Percentiles rank a stretch among this genome's conserved stretches.
These are phyloP conservation scores for Melanaphis sacchari DNA, from an alignment of 1,140 invertebrate species.

Conservation along the genomic window DNA sequence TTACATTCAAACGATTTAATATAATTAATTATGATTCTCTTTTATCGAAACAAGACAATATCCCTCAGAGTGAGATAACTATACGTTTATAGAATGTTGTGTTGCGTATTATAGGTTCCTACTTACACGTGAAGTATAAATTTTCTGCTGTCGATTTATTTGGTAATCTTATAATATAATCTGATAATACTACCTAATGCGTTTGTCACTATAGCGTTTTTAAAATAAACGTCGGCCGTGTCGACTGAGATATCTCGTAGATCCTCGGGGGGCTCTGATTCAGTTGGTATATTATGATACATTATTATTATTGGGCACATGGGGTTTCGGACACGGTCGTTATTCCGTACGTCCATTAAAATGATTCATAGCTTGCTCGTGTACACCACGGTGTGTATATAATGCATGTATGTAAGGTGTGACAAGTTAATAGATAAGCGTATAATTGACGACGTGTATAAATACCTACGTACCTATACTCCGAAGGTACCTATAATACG, in stretches of 20 bases:
- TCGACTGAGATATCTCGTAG: neutral
- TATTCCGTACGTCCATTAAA: constrained; percentile 17
- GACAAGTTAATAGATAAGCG: constrained; percentile 53
- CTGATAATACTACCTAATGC: neutral
- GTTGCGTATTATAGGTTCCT: neutral
- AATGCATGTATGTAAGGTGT: neutral
- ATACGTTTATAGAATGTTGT: neutral
- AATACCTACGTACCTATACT: neutral
- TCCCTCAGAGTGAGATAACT: neutral
- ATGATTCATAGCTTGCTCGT: constrained; percentile 28
- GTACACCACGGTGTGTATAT: neutral
- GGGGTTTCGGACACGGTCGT: constrained; percentile 18
- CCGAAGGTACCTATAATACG: neutral
- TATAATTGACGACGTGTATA: constrained; percentile 44
- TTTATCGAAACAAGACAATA: neutral
- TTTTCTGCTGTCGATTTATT: neutral
- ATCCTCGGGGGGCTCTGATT: neutral
- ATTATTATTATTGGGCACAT: constrained; percentile 19
- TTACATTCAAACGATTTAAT: neutral
- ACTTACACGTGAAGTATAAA: neutral
- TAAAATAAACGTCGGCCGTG: neutral
- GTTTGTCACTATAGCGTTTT: neutral
- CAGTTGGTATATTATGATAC: constrained; percentile 3
- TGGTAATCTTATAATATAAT: neutral
- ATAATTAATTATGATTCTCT: neutral